Evolutionary conservation across 53 echinoderm and acorn worm genomes (phyloP).

Genomic region (Astropecten irregularis): DNA sequence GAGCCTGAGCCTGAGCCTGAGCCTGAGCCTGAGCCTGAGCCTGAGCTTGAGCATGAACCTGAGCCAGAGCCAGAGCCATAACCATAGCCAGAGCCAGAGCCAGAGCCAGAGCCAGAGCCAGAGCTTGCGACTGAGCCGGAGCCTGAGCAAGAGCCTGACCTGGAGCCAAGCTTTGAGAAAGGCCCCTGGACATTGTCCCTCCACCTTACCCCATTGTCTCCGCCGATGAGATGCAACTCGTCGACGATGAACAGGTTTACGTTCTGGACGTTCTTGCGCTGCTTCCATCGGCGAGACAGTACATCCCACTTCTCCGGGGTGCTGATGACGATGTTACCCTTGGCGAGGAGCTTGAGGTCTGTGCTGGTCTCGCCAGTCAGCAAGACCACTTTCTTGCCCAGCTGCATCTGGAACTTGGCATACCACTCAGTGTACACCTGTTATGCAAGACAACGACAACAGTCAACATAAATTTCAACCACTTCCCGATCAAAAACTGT

Average conservation of each 20-base stretch:
- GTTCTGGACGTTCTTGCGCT: slow-evolving; percentile 99
- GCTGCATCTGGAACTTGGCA: slow-evolving; percentile 98
- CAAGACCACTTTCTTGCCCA: slow-evolving; percentile 93
- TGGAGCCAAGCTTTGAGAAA: too few species aligned
- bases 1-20: too few species aligned
- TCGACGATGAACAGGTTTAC: slow-evolving; percentile 95
- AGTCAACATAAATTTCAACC: too few species aligned
- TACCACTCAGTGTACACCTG: slow-evolving; percentile 99
- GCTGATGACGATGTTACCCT: slow-evolving; percentile 98
- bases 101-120: too few species aligned
- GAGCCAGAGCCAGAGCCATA: too few species aligned
- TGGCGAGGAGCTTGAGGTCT: slow-evolving; percentile 97
- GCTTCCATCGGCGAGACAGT: slow-evolving; percentile 95
- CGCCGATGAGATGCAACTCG: slow-evolving; percentile 95
- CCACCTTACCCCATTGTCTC: slow-evolving; percentile 99
- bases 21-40: too few species aligned
- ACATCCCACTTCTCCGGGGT: slow-evolving; percentile 99
- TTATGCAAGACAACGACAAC: background rate
- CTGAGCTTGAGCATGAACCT: too few species aligned
- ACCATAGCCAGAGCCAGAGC: too few species aligned
- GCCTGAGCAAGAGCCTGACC: too few species aligned
- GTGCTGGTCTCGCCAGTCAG: slow-evolving; percentile 97
- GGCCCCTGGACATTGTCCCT: too few species aligned
- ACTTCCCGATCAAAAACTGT: too few species aligned
- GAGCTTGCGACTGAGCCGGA: too few species aligned